Conservation (phyloP, 2,113 vertebrate species). For the Neomonachus schauinslandi region DNA sequence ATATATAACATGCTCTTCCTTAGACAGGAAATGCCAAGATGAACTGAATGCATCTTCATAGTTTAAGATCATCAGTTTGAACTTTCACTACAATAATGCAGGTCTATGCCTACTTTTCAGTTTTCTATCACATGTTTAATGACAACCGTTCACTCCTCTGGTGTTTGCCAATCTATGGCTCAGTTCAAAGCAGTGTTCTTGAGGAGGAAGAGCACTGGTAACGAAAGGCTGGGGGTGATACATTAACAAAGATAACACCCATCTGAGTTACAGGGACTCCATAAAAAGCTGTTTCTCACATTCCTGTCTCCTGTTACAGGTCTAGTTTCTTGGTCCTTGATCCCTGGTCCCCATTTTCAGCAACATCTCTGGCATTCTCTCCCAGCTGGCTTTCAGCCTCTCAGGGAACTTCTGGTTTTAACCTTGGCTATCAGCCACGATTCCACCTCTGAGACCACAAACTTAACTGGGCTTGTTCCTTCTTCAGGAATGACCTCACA, state of each 20-base stretch:
- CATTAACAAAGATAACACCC: not conserved
- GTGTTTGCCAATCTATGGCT: not conserved
- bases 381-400: not conserved
- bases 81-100: not conserved
- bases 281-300: not conserved
- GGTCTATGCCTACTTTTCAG: not conserved
- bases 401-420: constrained; percentile 11
- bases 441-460: constrained; percentile 20
- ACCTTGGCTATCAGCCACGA: not conserved
- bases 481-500: constrained; percentile 23
- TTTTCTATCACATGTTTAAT: not conserved
- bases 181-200: not conserved
- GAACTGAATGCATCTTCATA: not conserved
- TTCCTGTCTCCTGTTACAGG: not conserved
- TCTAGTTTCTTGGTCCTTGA: not conserved
- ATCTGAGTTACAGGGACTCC: not conserved
- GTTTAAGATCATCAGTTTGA: not conserved
- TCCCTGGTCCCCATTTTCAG: not conserved
- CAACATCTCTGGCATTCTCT: not conserved
- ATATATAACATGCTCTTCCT: not conserved
- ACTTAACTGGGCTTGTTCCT: not conserved
- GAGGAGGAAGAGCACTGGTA: not conserved
- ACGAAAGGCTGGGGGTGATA: not conserved
- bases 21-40: not conserved
- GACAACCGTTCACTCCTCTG: not conserved